A percentile compares a stretch with the other conserved stretches of the same genome.
These are phyloP conservation scores for Frieseomelitta varia DNA, from an alignment of 1,140 invertebrate species.

Conservation along the genomic window DNA sequence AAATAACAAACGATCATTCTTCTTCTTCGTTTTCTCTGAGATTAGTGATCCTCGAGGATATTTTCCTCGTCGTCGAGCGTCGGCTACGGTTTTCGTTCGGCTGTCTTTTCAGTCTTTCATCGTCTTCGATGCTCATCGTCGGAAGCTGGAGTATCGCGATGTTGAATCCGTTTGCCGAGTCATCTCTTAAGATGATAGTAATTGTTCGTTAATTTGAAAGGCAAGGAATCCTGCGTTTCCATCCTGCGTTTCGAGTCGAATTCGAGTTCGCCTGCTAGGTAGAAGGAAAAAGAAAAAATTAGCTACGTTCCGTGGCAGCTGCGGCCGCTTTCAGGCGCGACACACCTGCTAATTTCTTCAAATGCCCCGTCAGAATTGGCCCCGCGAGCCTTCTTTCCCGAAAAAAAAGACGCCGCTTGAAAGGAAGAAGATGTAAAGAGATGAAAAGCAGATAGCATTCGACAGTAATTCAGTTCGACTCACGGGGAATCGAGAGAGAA, in stretches of 20 bases:
- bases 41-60: not conserved
- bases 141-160: slow-evolving; percentile 46
- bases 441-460: not conserved
- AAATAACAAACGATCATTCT: slow-evolving; percentile 41
- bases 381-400: not conserved
- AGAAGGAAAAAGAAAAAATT: slow-evolving; percentile 4
- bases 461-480: not conserved
- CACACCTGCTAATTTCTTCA: slow-evolving; percentile 55
- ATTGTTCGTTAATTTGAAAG: slow-evolving; percentile 58
- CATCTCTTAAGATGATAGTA: slow-evolving; percentile 54
- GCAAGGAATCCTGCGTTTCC: slow-evolving; percentile 35
- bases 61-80: not conserved
- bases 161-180: slow-evolving; percentile 48
- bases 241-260: slow-evolving; percentile 6
- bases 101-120: slow-evolving; percentile 32
- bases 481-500: not conserved
- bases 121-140: not conserved
- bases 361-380: slow-evolving; percentile 1
- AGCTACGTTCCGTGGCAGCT: slow-evolving; percentile 39
- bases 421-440: not conserved
- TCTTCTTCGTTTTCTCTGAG: not conserved
- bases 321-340: slow-evolving; percentile 26
- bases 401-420: not conserved
- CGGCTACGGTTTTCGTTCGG: slow-evolving; percentile 23
- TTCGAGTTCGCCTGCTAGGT: not conserved